Percentiles rank a stretch among this genome's conserved stretches.
phyloP scores from a whole-genome alignment of 1,140 invertebrate genomes.

The Parapsyche elsis region DNA sequence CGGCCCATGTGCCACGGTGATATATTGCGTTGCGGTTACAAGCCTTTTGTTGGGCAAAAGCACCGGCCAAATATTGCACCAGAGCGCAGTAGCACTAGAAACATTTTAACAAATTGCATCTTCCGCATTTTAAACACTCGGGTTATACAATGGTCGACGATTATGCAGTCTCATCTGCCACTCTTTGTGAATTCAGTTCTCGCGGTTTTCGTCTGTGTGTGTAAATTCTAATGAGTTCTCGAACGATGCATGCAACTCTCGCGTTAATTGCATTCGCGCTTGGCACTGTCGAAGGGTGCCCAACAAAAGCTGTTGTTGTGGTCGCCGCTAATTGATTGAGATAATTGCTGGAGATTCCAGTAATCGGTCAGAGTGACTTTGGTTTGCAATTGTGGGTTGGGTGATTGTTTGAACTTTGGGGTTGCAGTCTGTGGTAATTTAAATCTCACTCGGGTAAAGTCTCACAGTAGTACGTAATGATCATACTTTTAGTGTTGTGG shows the following conservation, averaged over 20 bases:
- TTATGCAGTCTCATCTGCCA: background rate
- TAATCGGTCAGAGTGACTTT: no score
- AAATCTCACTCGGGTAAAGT: no score
- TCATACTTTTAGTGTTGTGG: no score
- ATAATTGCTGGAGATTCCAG: background rate
- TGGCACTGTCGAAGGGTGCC: background rate
- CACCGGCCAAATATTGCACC: constrained; percentile 5
- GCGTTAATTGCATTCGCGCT: background rate
- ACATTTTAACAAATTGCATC: constrained; percentile 38
- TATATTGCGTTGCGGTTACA: constrained; percentile 34
- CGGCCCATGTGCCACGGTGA: background rate
- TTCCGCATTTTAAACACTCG: constrained; percentile 36
- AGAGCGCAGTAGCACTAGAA: background rate
- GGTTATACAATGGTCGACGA: background rate
- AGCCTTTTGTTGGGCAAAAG: constrained; percentile 43
- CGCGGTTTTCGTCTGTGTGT: background rate
- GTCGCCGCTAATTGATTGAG: constrained; percentile 3
- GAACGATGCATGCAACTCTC: background rate
- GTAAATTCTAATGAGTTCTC: background rate
- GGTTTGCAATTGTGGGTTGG: no score
- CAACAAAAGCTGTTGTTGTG: background rate
- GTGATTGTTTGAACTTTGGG: no score
- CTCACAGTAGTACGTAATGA: no score
- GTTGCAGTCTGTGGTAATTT: no score
- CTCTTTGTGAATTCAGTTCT: background rate